Evolutionary conservation across 2,888 invertebrate species (phyloP).

Genomic region (Cremastinae sp.): DNA sequence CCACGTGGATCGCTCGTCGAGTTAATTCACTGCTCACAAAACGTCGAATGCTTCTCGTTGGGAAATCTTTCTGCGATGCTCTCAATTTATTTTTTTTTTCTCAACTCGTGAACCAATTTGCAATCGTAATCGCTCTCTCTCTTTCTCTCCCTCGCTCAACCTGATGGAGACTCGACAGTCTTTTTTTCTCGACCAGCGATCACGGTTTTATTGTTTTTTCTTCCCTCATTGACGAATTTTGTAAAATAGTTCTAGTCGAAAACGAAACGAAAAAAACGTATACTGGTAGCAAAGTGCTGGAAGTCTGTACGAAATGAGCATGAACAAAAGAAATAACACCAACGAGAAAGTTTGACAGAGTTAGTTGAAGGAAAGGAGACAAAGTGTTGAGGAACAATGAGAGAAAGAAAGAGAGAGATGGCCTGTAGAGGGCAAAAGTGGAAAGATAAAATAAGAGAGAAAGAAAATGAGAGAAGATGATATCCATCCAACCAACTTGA

Average conservation of each 20-base stretch:
- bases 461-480: slow-evolving; percentile 74
- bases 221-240: background rate
- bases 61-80: background rate
- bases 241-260: slow-evolving; percentile 17
- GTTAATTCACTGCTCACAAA: background rate
- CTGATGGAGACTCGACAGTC: no score
- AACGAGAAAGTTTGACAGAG: slow-evolving; percentile 58
- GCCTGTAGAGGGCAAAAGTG: slow-evolving; percentile 63
- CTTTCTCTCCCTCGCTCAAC: no score
- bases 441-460: slow-evolving; percentile 61
- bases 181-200: background rate
- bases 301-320: slow-evolving; percentile 29
- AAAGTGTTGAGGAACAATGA: slow-evolving; percentile 58
- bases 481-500: slow-evolving; percentile 79
- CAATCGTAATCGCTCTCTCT: no score
- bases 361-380: slow-evolving; percentile 56
- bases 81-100: background rate
- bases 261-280: slow-evolving; percentile 15
- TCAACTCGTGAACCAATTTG: background rate
- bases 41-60: background rate
- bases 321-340: slow-evolving; percentile 33
- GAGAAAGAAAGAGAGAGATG: slow-evolving; percentile 37
- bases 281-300: slow-evolving; percentile 20
- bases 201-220: background rate
- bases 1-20: background rate